Evolutionary conservation across 2,113 vertebrate genomes (phyloP).

Genomic region (Todiramphus chloris): DNA sequence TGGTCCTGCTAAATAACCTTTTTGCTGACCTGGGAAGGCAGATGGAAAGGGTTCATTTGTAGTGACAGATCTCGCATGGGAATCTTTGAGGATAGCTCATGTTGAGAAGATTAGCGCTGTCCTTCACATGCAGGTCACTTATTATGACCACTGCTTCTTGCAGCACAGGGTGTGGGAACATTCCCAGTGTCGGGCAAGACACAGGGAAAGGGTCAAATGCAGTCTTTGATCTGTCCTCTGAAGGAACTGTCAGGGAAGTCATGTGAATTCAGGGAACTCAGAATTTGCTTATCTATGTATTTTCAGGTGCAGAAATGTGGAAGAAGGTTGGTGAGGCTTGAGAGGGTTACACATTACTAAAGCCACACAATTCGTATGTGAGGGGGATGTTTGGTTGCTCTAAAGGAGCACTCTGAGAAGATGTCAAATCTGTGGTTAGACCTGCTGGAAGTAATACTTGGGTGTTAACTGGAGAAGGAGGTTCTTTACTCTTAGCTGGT

Average conservation of each 20-base stretch:
- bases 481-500: not conserved
- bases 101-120: constrained; percentile 68
- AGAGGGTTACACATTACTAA: not conserved
- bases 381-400: not conserved
- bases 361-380: not conserved
- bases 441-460: not conserved
- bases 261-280: not conserved
- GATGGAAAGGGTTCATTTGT: constrained; percentile 76
- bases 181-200: constrained; percentile 24
- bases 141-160: constrained; percentile 39
- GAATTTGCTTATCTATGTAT: constrained; percentile 29
- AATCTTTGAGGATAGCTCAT: constrained; percentile 61
- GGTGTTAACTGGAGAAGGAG: not conserved
- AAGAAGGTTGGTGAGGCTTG: not conserved
- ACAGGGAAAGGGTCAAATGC: constrained; percentile 7
- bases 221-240: constrained; percentile 52
- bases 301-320: constrained; percentile 34
- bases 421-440: not conserved
- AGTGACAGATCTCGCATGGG: constrained; percentile 67
- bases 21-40: constrained; percentile 71
- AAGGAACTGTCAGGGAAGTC: constrained; percentile 35
- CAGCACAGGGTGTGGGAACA: constrained; percentile 31
- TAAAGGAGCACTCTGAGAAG: not conserved
- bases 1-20: constrained; percentile 73
- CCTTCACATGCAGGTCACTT: constrained; percentile 68